Evolutionary conservation across 2,888 invertebrate genomes (phyloP).

Genomic region (Cosmia pyralina): DNA sequence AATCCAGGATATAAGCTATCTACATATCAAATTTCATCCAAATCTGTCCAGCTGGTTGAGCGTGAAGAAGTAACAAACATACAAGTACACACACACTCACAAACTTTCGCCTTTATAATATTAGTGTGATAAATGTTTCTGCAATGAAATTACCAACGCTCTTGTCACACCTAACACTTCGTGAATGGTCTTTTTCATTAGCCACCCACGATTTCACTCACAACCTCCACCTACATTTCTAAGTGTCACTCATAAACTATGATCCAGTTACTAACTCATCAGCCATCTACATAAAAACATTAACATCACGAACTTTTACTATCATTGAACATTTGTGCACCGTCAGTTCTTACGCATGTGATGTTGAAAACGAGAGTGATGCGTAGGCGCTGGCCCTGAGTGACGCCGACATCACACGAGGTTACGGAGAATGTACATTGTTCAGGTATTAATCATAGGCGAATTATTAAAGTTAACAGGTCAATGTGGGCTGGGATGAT

Average conservation of each 20-base stretch:
- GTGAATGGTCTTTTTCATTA: background rate
- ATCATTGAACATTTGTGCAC: conserved; percentile 40
- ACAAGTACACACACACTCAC: too few species aligned
- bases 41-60: too few species aligned
- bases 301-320: conserved; percentile 52
- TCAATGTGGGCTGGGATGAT: conserved; percentile 35
- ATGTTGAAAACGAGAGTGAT: conserved; percentile 78
- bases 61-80: too few species aligned
- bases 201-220: background rate
- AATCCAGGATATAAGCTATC: too few species aligned
- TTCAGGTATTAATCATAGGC: conserved; percentile 40
- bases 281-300: conserved; percentile 17
- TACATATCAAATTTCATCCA: too few species aligned
- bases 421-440: conserved; percentile 46
- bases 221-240: background rate
- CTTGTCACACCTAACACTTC: background rate
- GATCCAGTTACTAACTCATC: conserved; percentile 18
- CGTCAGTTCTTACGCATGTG: conserved; percentile 55
- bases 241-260: conserved; percentile 15
- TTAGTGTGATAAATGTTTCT: background rate
- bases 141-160: conserved; percentile 8
- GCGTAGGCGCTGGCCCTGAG: conserved; percentile 75
- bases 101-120: too few species aligned
- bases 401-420: conserved; percentile 57
- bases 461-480: conserved; percentile 26